phyloP scores from a whole-genome alignment of 23 tunicate species.

The Ciona savignyi region DNA sequence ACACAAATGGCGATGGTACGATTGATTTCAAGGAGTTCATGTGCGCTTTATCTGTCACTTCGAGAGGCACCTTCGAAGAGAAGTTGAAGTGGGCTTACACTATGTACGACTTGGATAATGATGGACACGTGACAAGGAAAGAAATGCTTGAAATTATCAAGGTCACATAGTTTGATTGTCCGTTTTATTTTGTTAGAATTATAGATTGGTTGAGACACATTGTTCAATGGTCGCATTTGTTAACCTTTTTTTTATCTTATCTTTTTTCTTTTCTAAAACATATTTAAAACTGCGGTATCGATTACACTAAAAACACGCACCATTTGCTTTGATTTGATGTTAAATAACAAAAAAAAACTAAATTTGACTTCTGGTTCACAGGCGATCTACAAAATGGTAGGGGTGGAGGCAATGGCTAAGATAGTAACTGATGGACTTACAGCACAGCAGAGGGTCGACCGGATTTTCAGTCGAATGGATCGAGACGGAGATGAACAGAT shows the following conservation, averaged over 20 bases:
- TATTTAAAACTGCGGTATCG: too few relatives aligned
- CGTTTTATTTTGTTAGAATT: too few relatives aligned
- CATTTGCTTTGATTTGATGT: too few relatives aligned
- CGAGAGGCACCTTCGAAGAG: slow-evolving; percentile 76
- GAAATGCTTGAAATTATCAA: slow-evolving; percentile 84
- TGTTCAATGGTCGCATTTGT: too few relatives aligned
- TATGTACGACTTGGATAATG: slow-evolving; percentile 87
- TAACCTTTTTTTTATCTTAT: not conserved
- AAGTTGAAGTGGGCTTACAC: slow-evolving; percentile 81
- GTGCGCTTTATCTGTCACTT: slow-evolving; percentile 83
- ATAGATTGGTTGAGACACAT: too few relatives aligned
- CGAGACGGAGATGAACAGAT: slow-evolving; percentile 70
- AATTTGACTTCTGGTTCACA: too few relatives aligned
- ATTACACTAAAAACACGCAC: too few relatives aligned
- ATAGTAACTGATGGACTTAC: slow-evolving; percentile 40
- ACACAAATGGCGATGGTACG: slow-evolving; percentile 71
- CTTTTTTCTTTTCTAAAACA: too few relatives aligned
- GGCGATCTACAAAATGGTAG: slow-evolving; percentile 88
- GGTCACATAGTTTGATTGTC: slow-evolving; percentile 11
- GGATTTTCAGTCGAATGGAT: slow-evolving; percentile 71
- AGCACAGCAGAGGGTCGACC: slow-evolving; percentile 54
- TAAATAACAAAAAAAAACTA: too few relatives aligned
- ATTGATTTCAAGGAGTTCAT: slow-evolving; percentile 94
- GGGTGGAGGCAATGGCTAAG: slow-evolving; percentile 20
- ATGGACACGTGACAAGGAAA: slow-evolving; percentile 66